Evolutionary conservation across 1,140 invertebrate species (phyloP).

Genomic region (Homalodisca vitripennis): DNA sequence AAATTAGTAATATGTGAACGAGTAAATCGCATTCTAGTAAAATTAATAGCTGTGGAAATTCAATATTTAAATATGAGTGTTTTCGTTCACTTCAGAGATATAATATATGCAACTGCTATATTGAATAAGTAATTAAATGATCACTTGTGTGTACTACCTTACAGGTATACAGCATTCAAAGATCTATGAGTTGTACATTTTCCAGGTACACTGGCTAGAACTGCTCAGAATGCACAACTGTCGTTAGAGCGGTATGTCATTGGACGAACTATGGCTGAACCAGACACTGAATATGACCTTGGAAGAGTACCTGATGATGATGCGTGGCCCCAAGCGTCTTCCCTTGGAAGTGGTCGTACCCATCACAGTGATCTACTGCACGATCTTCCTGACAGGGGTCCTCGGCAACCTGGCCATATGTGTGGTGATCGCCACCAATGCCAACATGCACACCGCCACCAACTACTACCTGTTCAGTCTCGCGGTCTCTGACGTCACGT

Average conservation of each 20-base stretch:
- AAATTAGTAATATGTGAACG: no score
- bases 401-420: conserved; percentile 88
- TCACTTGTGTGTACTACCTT: no score
- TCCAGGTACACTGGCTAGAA: no score
- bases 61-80: no score
- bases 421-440: conserved; percentile 81
- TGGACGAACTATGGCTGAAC: neutral
- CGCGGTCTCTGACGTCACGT: conserved; percentile 71
- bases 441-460: conserved; percentile 78
- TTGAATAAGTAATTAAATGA: no score
- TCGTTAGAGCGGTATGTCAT: neutral
- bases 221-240: no score
- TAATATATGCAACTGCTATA: no score
- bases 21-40: no score
- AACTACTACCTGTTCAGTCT: conserved; percentile 94
- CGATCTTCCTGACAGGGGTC: conserved; percentile 82
- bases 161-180: no score
- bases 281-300: conserved; percentile 30
- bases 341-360: conserved; percentile 54
- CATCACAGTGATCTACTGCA: conserved; percentile 70
- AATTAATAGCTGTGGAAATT: no score
- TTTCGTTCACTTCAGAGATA: no score
- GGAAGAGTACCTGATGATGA: conserved; percentile 46
- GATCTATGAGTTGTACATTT: no score
- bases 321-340: conserved; percentile 50